Evolutionary conservation across 2,888 invertebrate species (phyloP), one percentile per base, ranked within the genome.

Genomic region (Eristalis tenax): DNA sequence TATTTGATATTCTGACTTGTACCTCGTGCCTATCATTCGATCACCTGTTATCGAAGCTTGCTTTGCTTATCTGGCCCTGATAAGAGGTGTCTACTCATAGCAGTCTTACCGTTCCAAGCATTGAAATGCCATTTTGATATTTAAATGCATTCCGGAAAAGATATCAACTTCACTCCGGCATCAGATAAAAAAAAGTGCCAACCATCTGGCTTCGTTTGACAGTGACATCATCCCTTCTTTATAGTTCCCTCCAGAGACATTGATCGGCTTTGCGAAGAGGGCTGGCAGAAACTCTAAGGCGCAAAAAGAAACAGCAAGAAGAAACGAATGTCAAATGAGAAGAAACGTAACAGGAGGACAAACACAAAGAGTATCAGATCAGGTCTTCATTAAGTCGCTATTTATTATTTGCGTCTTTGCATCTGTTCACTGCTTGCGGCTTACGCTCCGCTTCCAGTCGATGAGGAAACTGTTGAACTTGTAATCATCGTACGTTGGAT

Each of bases 191-290:
- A 57, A 57, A 57, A 69, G 38, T 50, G 50, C n/a, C 22, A 38
- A 57, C 64, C 75, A 75, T 81, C 81, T 82, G 82, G 26, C 26
- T 50, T 28, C 11, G 18, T 40, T 65, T 50, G 59, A 43, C 40
- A 38, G 71, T 82, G 82, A 82, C 82, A 82, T 82, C 82, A 82
- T 76, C 71, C 23, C 50, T 43, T 15, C 26, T 66, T 71, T 82
- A 77, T 66, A 66, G 56, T 74, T 71, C 61, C 65, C 76, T 66
- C 18, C 11, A 68, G 70, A 82, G n/a, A 28, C 64, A 71, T 77
- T 82, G 82, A 77, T 82, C 76, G 70, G 76, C 66, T 76, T 71
- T 61, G 18, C 32, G 43, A 65, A 64, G 56, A 63, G 26, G 26
- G 18, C 23, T 56, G 2, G 32, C 26, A 50, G 40, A 66, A 26